Conservation (phyloP, 2,888 invertebrate genomes). For the Apoderus coryli region DNA sequence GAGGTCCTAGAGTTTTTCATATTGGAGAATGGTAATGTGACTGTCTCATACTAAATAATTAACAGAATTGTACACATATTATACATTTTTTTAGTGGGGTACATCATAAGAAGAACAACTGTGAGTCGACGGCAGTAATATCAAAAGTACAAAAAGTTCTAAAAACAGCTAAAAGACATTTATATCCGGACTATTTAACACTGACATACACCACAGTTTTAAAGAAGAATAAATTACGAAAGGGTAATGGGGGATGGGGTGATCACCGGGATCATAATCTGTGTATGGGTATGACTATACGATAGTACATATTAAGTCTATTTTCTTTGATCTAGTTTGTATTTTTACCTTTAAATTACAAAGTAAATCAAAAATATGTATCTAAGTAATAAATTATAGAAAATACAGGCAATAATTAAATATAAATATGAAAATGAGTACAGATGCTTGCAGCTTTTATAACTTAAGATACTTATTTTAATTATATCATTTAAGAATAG, state of each 20-base stretch:
- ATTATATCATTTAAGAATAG: too few relatives aligned
- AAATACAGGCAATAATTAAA: too few relatives aligned
- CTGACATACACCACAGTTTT: constrained; percentile 50
- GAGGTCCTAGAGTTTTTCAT: constrained; percentile 92
- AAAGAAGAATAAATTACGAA: constrained; percentile 60
- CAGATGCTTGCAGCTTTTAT: too few relatives aligned
- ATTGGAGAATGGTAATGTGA: constrained; percentile 91
- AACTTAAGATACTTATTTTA: too few relatives aligned
- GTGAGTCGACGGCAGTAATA: constrained; percentile 72
- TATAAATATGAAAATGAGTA: too few relatives aligned
- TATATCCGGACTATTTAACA: constrained; percentile 56
- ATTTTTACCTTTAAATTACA: too few relatives aligned
- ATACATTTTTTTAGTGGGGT: constrained; percentile 58
- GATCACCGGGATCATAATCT: constrained; percentile 74
- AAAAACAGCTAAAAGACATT: constrained; percentile 51
- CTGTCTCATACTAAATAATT: too few relatives aligned
- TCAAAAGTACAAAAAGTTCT: constrained; percentile 71
- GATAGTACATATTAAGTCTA: constrained; percentile 14
- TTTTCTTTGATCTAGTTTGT: too few relatives aligned
- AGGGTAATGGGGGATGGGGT: constrained; percentile 97
- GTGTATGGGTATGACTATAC: constrained; percentile 56
- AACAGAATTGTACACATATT: too few relatives aligned
- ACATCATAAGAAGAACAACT: constrained; percentile 87
- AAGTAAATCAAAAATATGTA: too few relatives aligned
- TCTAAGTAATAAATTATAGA: too few relatives aligned